phyloP scores from a whole-genome alignment of 2,797 vertebrate genomes.

The Aulostomus chinensis region DNA sequence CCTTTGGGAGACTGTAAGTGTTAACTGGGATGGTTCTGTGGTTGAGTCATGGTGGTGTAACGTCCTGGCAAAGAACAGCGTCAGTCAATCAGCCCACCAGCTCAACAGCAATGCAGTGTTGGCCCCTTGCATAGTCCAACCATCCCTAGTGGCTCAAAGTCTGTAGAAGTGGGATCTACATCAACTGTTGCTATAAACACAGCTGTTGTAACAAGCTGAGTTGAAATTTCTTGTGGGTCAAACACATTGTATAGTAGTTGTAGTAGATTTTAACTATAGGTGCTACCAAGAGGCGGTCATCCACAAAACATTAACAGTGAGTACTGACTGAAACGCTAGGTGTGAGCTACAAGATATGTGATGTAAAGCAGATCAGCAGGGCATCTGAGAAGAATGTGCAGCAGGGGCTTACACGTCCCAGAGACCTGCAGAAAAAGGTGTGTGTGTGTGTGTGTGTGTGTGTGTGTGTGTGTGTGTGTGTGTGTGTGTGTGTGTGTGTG shows the following conservation, averaged over 20 bases:
- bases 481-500: no score
- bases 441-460: no score
- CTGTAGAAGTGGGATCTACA: constrained; percentile 38
- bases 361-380: constrained; percentile 44
- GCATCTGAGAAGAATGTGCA: constrained; percentile 32
- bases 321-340: constrained; percentile 19
- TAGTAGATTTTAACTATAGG: constrained; percentile 17
- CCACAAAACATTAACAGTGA: constrained; percentile 7
- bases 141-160: constrained; percentile 38
- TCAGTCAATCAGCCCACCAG: constrained; percentile 51
- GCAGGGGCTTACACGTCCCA: constrained; percentile 31
- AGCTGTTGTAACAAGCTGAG: constrained; percentile 28
- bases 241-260: constrained; percentile 23
- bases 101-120: constrained; percentile 13
- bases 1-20: constrained; percentile 41
- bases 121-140: constrained; percentile 36
- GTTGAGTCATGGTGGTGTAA: constrained; percentile 70
- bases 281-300: constrained; percentile 20
- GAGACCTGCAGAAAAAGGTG: constrained; percentile 1
- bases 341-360: constrained; percentile 20
- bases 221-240: constrained; percentile 21
- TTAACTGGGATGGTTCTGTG: constrained; percentile 58
- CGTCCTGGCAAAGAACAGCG: constrained; percentile 44
- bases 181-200: constrained; percentile 56
- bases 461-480: no score